Conservation (phyloP, 2,797 vertebrate genomes). For the Taeniopygia guttata region DNA sequence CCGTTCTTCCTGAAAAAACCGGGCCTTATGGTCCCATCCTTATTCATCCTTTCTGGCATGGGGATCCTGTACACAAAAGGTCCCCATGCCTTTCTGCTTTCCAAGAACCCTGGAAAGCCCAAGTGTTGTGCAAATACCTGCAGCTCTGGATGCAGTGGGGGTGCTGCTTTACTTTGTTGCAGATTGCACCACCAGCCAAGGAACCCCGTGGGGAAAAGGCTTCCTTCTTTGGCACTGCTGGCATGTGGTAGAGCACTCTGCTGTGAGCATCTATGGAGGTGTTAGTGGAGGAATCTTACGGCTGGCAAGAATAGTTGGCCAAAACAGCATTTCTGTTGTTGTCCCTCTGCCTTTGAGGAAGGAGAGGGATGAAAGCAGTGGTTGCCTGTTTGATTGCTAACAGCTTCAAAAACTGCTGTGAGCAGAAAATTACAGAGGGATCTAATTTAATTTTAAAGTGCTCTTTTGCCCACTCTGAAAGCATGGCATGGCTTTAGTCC, state of each 20-base stretch:
- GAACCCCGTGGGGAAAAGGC: background rate
- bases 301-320: background rate
- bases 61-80: background rate
- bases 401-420: background rate
- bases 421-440: background rate
- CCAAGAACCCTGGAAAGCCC: background rate
- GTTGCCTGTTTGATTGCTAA: background rate
- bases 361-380: background rate
- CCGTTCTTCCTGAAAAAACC: background rate
- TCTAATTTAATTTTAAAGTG: background rate
- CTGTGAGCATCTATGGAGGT: background rate
- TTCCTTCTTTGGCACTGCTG: background rate
- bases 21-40: background rate
- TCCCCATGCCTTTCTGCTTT: background rate
- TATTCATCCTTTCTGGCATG: background rate
- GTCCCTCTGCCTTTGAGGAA: background rate
- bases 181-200: background rate
- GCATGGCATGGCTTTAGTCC: background rate
- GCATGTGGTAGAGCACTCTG: background rate
- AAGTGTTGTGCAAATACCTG: background rate
- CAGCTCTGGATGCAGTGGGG: background rate
- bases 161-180: accelerated
- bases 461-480: background rate
- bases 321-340: background rate
- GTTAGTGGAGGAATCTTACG: background rate